A percentile compares a stretch with the other conserved stretches of the same genome.
Evolutionary conservation across 2,888 invertebrate species (phyloP).

Genomic region (Watsonalla binaria): DNA sequence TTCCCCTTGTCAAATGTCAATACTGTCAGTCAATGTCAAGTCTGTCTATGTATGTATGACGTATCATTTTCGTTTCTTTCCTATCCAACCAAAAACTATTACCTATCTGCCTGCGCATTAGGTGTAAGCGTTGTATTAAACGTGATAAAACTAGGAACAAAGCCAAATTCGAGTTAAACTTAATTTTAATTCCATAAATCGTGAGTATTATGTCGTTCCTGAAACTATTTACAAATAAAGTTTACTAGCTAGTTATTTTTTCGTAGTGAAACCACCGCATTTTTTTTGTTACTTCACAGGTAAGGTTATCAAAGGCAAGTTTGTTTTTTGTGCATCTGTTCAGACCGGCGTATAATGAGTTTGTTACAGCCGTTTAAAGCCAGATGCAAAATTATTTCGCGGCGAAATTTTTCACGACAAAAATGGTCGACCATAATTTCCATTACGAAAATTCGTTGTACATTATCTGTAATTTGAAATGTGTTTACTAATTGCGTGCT

Average conservation of each 20-base stretch:
- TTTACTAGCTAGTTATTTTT: background rate
- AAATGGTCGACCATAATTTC: slow-evolving; percentile 2
- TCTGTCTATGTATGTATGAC: no score
- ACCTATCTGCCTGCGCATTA: background rate
- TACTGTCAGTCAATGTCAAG: no score
- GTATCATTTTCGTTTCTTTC: no score
- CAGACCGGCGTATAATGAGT: slow-evolving; percentile 50
- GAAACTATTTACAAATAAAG: background rate
- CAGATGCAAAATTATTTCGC: slow-evolving; percentile 34
- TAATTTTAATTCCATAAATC: background rate
- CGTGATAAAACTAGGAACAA: background rate
- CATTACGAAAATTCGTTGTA: background rate
- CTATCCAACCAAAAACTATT: no score
- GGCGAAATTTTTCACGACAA: background rate
- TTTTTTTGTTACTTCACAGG: background rate
- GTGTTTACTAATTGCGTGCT: background rate
- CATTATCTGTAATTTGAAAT: slow-evolving; percentile 1
- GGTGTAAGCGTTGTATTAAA: background rate
- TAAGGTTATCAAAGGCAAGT: background rate
- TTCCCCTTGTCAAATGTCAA: no score
- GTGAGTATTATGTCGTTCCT: background rate
- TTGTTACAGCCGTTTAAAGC: slow-evolving; percentile 49
- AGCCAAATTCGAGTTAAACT: background rate
- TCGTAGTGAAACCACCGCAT: background rate
- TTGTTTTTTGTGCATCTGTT: slow-evolving; percentile 40